A percentile compares a stretch with the other conserved stretches of the same genome.
These are phyloP conservation scores for Diuraphis noxia DNA, from an alignment of 1,140 invertebrate genomes.

Conservation along the genomic window DNA sequence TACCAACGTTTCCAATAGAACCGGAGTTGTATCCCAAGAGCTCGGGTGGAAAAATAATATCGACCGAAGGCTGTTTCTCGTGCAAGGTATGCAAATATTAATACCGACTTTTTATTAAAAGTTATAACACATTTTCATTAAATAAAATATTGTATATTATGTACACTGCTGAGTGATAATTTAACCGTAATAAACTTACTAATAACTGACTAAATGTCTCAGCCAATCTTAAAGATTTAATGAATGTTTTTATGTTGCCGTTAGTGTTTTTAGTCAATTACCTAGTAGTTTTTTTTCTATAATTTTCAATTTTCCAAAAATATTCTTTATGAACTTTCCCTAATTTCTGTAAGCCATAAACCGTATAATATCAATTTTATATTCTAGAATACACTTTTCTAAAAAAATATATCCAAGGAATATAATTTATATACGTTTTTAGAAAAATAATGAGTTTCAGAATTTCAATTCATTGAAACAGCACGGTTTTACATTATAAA, in stretches of 20 bases:
- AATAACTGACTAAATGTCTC: background rate
- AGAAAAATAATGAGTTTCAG: background rate
- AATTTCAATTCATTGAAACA: too few relatives aligned
- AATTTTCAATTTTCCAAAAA: background rate
- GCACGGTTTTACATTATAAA: too few relatives aligned
- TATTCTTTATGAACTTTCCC: background rate
- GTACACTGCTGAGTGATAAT: background rate
- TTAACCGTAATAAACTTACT: background rate
- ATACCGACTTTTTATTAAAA: background rate
- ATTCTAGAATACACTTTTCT: background rate
- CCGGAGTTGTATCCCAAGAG: constrained; percentile 62
- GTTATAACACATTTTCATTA: background rate
- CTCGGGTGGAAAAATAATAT: constrained; percentile 73
- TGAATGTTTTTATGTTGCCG: background rate
- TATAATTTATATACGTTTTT: background rate
- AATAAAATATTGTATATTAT: background rate
- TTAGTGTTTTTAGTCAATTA: background rate
- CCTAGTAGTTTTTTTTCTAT: background rate
- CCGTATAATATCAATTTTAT: background rate
- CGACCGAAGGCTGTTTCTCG: constrained; percentile 87
- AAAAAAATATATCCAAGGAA: background rate
- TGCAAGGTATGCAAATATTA: constrained; percentile 71
- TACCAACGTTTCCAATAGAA: constrained; percentile 69
- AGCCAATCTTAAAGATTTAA: background rate
- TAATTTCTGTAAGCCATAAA: too few relatives aligned